Evolutionary conservation across 2,888 invertebrate genomes (phyloP).

Genomic region (Ophraella communa): DNA sequence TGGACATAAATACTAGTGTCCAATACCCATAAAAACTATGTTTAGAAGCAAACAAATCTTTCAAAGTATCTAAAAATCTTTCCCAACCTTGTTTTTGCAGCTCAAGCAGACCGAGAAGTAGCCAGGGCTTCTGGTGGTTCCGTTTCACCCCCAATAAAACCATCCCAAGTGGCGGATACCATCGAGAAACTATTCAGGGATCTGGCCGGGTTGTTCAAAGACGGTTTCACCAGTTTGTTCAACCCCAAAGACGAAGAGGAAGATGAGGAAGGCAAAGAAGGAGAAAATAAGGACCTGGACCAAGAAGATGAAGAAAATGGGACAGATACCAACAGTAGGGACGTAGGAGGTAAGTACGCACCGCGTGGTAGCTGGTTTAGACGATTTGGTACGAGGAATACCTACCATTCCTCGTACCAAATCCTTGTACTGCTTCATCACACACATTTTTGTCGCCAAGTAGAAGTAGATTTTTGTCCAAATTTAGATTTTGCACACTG

Average conservation of each 20-base stretch:
- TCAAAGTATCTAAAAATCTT: no score
- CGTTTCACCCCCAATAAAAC: constrained; percentile 42
- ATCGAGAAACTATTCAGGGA: constrained; percentile 53
- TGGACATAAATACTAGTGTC: no score
- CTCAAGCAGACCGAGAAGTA: constrained; percentile 51
- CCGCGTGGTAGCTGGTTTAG: constrained; percentile 1
- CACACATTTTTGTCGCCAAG: no score
- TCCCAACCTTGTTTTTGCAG: constrained; percentile 43
- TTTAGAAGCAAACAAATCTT: no score
- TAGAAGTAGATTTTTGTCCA: no score
- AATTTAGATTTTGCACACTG: no score
- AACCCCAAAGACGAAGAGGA: constrained; percentile 48
- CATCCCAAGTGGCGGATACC: constrained; percentile 51
- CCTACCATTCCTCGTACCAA: no score
- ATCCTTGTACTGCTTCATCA: no score
- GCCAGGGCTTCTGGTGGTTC: constrained; percentile 43
- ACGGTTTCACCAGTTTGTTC: constrained; percentile 52
- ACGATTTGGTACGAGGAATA: no score
- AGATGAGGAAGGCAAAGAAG: constrained; percentile 41
- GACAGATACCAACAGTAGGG: constrained; percentile 30
- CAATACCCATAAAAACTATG: no score
- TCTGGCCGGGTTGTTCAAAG: constrained; percentile 51
- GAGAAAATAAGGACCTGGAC: constrained; percentile 28
- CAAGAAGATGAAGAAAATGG: constrained; percentile 23
- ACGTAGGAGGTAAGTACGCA: constrained; percentile 40